Percentiles rank a stretch among this genome's conserved stretches.
Conservation (phyloP, 1,140 invertebrate genomes). For the Coenobita brevimanus region DNA sequence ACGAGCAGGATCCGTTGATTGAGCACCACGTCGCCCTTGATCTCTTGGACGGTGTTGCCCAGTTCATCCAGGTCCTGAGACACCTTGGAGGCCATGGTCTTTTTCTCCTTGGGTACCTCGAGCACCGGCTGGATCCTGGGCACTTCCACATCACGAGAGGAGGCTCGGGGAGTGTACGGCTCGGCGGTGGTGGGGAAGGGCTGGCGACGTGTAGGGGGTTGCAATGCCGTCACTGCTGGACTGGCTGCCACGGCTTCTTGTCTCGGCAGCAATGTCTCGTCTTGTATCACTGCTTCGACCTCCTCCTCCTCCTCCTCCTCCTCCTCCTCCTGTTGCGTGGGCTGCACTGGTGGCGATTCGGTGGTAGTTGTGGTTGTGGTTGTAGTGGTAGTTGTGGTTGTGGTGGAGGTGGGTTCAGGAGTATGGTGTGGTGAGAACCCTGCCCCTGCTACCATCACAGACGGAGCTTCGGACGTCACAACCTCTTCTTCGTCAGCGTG, state of each 20-base stretch:
- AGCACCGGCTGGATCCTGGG: conserved; percentile 17
- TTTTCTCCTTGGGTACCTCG: conserved; percentile 57
- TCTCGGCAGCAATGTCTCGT: too few species aligned
- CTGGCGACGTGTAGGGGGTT: conserved; percentile 51
- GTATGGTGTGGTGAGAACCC: too few species aligned
- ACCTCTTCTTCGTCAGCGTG: neutral
- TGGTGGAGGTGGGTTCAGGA: conserved; percentile 17
- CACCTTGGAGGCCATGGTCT: conserved; percentile 57
- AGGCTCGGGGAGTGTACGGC: conserved; percentile 23
- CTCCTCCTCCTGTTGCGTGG: conserved; percentile 2
- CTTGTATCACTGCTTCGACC: conserved; percentile 19
- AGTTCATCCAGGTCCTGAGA: conserved; percentile 62
- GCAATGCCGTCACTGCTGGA: conserved; percentile 63
- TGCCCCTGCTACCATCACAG: neutral
- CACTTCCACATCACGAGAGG: neutral
- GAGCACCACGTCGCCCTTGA: conserved; percentile 64
- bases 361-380: neutral
- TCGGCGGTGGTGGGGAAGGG: conserved; percentile 3
- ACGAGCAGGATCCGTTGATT: conserved; percentile 65
- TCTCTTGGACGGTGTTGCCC: conserved; percentile 33
- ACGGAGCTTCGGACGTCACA: neutral
- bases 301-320: conserved; percentile 11
- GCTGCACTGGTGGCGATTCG: neutral
- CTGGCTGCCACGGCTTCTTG: conserved; percentile 66
- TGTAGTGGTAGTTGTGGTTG: neutral